Evolutionary conservation across 2,797 vertebrate species (phyloP).

Genomic region (Propithecus perrieri): DNA sequence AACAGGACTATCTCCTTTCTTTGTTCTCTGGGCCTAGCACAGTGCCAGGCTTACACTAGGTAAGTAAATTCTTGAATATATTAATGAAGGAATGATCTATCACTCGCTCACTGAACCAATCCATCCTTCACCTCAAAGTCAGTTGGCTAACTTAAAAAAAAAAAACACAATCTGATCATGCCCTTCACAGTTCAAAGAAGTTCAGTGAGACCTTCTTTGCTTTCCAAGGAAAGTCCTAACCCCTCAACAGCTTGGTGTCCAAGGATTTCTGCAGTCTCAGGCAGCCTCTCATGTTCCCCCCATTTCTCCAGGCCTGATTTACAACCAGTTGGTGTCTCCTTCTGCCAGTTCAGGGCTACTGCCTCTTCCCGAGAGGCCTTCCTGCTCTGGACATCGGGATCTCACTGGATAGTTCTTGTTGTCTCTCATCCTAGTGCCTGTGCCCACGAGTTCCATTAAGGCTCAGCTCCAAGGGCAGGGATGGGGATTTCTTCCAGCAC

Average conservation of each 20-base stretch:
- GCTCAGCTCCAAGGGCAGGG: background rate
- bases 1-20: background rate
- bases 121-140: background rate
- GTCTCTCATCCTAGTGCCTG: background rate
- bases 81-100: background rate
- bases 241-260: background rate
- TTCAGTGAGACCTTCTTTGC: background rate
- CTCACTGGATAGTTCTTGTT: background rate
- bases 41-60: background rate
- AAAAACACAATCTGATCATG: background rate
- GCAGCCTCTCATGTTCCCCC: background rate
- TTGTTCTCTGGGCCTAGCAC: background rate
- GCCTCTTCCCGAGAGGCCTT: background rate
- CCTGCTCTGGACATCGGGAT: background rate
- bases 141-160: background rate
- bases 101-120: background rate
- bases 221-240: conserved; percentile 2
- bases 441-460: background rate
- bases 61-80: background rate
- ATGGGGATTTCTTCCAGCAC: background rate
- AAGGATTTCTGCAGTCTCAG: background rate
- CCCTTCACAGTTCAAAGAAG: background rate
- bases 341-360: background rate
- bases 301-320: background rate
- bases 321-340: background rate